Evolutionary conservation across 2,888 invertebrate genomes (phyloP).

Genomic region (Limnephilus rhombicus): DNA sequence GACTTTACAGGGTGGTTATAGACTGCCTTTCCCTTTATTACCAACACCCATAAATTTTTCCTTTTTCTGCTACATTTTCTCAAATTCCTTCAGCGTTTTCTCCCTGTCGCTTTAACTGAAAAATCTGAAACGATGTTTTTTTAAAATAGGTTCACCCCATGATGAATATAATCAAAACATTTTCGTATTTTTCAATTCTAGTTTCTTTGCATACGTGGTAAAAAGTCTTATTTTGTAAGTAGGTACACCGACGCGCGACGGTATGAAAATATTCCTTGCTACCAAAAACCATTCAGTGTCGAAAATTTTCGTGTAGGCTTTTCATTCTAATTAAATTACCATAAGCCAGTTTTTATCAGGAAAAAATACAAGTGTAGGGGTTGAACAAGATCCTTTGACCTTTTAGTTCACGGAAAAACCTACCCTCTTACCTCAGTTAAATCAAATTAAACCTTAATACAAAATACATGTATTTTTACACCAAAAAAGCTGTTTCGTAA

Average conservation of each 20-base stretch:
- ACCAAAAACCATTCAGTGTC: not conserved
- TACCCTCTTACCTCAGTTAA: not conserved
- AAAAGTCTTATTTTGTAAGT: not conserved
- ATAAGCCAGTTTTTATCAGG: not conserved
- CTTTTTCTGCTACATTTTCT: not conserved
- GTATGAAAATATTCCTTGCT: not conserved
- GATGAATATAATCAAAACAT: not conserved
- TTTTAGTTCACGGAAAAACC: not conserved
- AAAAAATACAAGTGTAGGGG: not conserved
- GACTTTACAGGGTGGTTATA: not conserved
- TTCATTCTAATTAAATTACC: not conserved
- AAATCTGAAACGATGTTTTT: not conserved
- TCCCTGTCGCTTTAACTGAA: not conserved
- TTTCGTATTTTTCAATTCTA: not conserved
- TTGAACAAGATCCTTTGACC: not conserved
- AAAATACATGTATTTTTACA: not conserved
- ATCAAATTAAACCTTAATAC: not conserved
- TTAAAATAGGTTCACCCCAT: not conserved
- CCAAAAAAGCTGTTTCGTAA: not conserved
- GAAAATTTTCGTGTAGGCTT: not conserved
- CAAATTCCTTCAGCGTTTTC: not conserved
- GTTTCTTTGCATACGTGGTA: not conserved
- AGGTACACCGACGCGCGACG: not conserved
- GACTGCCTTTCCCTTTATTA: not conserved
- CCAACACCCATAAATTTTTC: not conserved